Conservation (phyloP, 1,140 invertebrate species). For the Palaemon carinicauda region DNA sequence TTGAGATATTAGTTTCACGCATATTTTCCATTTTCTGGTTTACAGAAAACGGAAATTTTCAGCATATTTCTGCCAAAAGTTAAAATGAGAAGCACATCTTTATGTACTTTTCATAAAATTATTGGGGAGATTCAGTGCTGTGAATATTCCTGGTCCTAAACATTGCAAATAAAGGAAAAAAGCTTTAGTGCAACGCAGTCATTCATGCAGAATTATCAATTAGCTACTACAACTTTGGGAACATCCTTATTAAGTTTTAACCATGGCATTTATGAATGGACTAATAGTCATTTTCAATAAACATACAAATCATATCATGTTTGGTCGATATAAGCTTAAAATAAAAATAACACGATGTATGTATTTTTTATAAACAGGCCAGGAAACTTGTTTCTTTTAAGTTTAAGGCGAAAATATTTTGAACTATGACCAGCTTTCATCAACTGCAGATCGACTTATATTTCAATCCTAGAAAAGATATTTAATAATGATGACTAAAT, state of each 20-base stretch:
- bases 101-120: conserved; percentile 54
- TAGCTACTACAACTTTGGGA: not conserved
- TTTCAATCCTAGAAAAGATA: not conserved
- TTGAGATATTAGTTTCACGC: conserved; percentile 44
- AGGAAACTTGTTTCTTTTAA: not conserved
- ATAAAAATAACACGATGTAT: no score
- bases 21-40: conserved; percentile 24
- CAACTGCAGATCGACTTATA: not conserved
- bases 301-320: no score
- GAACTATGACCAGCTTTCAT: not conserved
- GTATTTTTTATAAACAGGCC: not conserved
- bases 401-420: not conserved
- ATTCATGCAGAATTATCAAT: conserved; percentile 21
- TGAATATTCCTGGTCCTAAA: conserved; percentile 52
- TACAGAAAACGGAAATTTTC: conserved; percentile 28
- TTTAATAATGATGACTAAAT: conserved; percentile 6
- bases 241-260: no score
- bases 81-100: conserved; percentile 49
- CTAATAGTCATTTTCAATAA: no score
- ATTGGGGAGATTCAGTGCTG: conserved; percentile 51
- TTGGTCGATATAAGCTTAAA: no score
- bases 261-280: no score
- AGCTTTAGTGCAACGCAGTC: conserved; percentile 24
- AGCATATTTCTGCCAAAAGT: conserved; percentile 29
- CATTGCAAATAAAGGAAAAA: conserved; percentile 37